These are phyloP conservation scores for Oxyura jamaicensis DNA, from an alignment of 2,113 vertebrate genomes.

Conservation along the genomic window DNA sequence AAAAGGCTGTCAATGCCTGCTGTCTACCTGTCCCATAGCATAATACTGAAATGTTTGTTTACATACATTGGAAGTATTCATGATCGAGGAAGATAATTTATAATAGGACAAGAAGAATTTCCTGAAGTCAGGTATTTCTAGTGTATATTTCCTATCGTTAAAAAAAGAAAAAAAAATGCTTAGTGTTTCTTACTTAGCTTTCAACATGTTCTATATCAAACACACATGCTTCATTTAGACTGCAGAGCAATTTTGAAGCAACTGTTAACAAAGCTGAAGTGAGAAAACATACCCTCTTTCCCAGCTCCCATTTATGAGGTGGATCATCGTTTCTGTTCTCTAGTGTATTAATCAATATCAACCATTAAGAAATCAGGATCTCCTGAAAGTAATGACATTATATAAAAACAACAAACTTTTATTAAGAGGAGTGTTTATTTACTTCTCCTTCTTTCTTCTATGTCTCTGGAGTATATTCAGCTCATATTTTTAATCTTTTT, in stretches of 20 bases:
- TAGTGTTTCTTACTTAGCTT: neutral
- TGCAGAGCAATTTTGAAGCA: neutral
- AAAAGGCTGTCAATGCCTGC: neutral
- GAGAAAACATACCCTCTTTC: neutral
- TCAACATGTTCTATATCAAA: neutral
- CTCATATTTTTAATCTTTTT: neutral
- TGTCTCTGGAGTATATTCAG: neutral
- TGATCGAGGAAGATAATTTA: neutral
- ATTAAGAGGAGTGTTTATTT: neutral
- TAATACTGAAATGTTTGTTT: neutral
- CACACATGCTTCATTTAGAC: neutral
- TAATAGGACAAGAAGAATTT: neutral
- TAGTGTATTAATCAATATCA: neutral
- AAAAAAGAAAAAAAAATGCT: neutral
- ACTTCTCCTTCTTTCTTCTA: neutral
- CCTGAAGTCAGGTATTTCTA: neutral
- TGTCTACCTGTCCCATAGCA: neutral
- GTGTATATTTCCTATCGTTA: neutral
- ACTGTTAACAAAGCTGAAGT: neutral
- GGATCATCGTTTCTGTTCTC: neutral
- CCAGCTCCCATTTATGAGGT: neutral
- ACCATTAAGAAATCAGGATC: neutral
- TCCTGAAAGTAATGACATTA: neutral
- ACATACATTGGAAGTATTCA: neutral
- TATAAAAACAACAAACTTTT: neutral